Percentiles rank a stretch among this genome's conserved stretches.
Conservation (phyloP, 2,888 invertebrate species). For the Eristalis intricaria region DNA sequence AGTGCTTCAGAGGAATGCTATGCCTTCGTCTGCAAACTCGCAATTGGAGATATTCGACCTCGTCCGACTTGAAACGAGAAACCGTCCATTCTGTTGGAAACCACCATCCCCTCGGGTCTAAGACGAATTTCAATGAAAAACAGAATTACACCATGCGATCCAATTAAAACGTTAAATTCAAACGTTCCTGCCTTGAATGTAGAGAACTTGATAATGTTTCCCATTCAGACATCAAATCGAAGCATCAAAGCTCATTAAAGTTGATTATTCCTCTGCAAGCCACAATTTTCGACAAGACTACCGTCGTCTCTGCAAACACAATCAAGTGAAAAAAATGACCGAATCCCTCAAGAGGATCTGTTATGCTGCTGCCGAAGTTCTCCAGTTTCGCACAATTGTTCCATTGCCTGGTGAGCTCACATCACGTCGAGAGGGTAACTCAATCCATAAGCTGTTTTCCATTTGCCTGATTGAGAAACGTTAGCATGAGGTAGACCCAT, state of each 20-base stretch:
- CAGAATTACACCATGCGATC: too few species aligned
- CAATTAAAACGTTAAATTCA: too few species aligned
- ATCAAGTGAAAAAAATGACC: neutral
- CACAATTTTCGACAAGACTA: neutral
- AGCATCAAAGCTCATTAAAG: neutral
- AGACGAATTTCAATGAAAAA: too few species aligned
- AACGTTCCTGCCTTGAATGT: too few species aligned
- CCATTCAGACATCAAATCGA: too few species aligned
- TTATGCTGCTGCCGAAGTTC: neutral
- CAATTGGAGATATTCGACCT: too few species aligned
- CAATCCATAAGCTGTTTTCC: neutral
- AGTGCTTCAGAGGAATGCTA: too few species aligned
- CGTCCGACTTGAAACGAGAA: too few species aligned
- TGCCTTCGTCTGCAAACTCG: too few species aligned
- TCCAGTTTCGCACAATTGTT: neutral
- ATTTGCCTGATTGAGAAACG: neutral
- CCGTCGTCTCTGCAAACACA: neutral
- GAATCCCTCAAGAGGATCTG: neutral
- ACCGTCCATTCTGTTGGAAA: too few species aligned
- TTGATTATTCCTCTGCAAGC: neutral
- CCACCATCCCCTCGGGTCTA: too few species aligned
- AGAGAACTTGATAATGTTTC: too few species aligned
- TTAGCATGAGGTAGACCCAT: neutral
- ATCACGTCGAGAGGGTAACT: neutral
- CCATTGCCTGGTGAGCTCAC: neutral